Conservation (phyloP, 2,888 invertebrate genomes). For the Papilio protenor region DNA sequence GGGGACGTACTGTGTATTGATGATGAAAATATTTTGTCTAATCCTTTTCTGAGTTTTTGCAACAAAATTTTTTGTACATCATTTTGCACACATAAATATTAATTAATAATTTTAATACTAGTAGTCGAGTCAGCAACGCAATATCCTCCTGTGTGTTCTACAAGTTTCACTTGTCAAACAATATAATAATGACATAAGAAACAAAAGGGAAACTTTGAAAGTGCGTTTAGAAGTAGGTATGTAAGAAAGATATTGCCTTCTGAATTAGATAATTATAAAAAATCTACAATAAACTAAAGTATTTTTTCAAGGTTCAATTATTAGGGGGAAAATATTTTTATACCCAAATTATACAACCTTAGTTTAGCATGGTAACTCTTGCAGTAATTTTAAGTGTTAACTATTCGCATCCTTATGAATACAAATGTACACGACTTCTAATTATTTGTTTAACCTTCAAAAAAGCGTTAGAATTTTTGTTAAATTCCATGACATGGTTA, state of each 20-base stretch:
- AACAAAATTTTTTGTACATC: no score
- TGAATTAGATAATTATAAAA: not conserved
- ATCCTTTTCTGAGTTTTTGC: no score
- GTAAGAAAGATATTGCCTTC: conserved; percentile 20
- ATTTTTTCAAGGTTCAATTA: no score
- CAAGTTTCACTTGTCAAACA: conserved; percentile 40
- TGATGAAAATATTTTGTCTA: no score
- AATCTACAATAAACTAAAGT: no score
- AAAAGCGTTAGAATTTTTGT: not conserved
- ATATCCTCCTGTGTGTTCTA: conserved; percentile 15
- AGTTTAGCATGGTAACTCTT: not conserved
- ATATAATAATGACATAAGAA: conserved; percentile 41
- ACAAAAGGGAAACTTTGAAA: conserved; percentile 38
- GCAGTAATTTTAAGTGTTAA: not conserved
- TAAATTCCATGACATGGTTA: not conserved
- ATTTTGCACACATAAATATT: no score
- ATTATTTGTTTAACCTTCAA: conserved; percentile 15
- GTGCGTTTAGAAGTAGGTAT: conserved; percentile 4
- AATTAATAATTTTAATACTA: no score
- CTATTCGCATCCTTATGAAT: not conserved
- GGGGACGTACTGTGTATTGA: no score
- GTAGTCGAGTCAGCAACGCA: not conserved
- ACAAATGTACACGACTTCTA: conserved; percentile 11
- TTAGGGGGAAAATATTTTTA: no score
- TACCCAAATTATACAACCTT: not conserved